Evolutionary conservation across 64 coral and sea anemone species (phyloP).

Genomic region (Actinia equina): DNA sequence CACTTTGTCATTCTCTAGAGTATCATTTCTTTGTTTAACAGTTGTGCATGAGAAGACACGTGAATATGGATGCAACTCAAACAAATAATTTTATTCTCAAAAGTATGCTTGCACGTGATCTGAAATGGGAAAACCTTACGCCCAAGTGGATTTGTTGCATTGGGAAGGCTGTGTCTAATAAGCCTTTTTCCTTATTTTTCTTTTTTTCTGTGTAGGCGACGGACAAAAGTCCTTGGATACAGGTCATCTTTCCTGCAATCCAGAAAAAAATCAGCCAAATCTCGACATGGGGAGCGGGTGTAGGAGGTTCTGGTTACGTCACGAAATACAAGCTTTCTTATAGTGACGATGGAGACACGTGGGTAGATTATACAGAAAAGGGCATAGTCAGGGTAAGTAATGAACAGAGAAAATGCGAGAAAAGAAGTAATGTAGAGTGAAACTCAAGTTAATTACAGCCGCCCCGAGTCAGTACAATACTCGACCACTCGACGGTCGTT

Average conservation of each 20-base stretch:
- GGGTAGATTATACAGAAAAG: slow-evolving; percentile 37
- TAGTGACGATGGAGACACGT: not conserved
- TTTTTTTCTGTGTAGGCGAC: not conserved
- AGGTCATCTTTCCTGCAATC: slow-evolving; percentile 23
- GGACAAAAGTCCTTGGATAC: slow-evolving; percentile 30
- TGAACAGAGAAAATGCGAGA: too few relatives aligned
- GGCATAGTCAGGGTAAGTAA: slow-evolving; percentile 22
- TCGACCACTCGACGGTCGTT: not conserved
- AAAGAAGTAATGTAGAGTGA: too few relatives aligned
- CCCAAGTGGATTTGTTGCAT: too few relatives aligned
- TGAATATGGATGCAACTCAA: too few relatives aligned
- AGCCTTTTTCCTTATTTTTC: not conserved
- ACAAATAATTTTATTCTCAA: too few relatives aligned
- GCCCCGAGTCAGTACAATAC: not conserved
- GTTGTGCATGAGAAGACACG: too few relatives aligned
- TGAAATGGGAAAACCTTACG: not conserved
- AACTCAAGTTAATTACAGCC: too few relatives aligned
- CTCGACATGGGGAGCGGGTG: slow-evolving; percentile 47
- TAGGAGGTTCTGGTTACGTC: slow-evolving; percentile 3
- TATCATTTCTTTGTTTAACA: too few relatives aligned
- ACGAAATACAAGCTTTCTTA: slow-evolving; percentile 28
- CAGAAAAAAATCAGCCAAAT: slow-evolving; percentile 35
- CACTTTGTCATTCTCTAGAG: too few relatives aligned
- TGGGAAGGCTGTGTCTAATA: too few relatives aligned
- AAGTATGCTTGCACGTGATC: too few relatives aligned